A percentile compares a stretch with the other conserved stretches of the same genome.
Evolutionary conservation across 1,140 invertebrate species (phyloP).

Genomic region (Eueides isabella): DNA sequence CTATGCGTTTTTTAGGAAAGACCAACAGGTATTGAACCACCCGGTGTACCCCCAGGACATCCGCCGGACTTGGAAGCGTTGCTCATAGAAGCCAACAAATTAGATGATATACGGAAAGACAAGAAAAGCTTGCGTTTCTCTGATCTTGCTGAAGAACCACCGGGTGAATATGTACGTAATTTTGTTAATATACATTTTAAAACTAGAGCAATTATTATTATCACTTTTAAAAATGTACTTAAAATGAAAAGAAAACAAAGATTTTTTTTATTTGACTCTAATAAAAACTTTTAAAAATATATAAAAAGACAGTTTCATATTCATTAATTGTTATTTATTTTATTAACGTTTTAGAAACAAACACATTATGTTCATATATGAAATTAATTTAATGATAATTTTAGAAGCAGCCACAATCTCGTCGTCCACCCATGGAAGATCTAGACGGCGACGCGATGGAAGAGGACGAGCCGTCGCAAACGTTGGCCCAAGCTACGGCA

Average conservation of each 20-base stretch:
- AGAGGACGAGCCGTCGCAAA: constrained; percentile 39
- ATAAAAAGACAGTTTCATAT: no score
- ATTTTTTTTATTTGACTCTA: no score
- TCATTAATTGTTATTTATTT: no score
- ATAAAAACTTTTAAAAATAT: no score
- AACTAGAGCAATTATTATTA: no score
- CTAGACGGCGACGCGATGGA: constrained; percentile 61
- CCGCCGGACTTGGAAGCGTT: constrained; percentile 87
- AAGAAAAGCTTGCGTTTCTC: constrained; percentile 86
- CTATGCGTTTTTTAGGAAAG: constrained; percentile 57
- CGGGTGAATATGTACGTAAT: constrained; percentile 51
- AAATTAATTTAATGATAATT: background rate
- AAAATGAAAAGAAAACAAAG: no score
- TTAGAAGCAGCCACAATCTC: background rate
- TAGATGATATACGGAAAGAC: constrained; percentile 68
- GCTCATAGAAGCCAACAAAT: constrained; percentile 83
- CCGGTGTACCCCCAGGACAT: constrained; percentile 93
- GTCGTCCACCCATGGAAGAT: constrained; percentile 38
- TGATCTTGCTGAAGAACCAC: constrained; percentile 83
- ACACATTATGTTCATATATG: no score
- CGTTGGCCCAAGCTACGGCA: constrained; percentile 28
- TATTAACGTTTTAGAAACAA: no score
- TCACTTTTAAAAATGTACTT: no score
- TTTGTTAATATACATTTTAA: background rate
- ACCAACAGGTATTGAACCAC: constrained; percentile 84